A percentile compares a stretch with the other conserved stretches of the same genome.
Conservation (phyloP, 2,797 vertebrate species). For the Ceryle rudis region DNA sequence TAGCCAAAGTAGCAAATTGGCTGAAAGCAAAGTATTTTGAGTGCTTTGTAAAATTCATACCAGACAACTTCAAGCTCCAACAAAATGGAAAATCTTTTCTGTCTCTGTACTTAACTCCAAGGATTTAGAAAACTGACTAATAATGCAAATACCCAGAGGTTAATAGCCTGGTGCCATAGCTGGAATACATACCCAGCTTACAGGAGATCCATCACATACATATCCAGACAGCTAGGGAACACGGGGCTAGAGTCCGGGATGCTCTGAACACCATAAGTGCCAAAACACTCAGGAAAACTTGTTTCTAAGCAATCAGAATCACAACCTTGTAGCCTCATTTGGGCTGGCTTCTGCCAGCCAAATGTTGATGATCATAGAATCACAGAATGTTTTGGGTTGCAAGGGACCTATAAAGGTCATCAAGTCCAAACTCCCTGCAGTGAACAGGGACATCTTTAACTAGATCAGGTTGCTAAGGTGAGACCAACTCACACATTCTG, state of each 20-base stretch:
- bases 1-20: slow-evolving; percentile 21
- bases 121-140: slow-evolving; percentile 75
- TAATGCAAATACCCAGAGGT: slow-evolving; percentile 75
- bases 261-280: background rate
- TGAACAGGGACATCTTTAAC: background rate
- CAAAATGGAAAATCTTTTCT: slow-evolving; percentile 54
- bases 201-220: background rate
- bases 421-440: background rate
- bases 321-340: background rate
- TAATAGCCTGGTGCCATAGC: slow-evolving; percentile 69
- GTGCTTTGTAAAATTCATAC: slow-evolving; percentile 26
- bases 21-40: background rate
- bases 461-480: background rate
- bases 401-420: background rate
- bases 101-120: slow-evolving; percentile 21
- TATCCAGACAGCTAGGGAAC: background rate
- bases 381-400: background rate
- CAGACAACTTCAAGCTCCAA: background rate
- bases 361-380: background rate
- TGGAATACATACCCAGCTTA: background rate
- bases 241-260: background rate
- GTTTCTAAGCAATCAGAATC: background rate
- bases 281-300: background rate
- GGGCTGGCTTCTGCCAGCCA: background rate
- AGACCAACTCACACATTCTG: accelerated